Evolutionary conservation across 1,140 invertebrate genomes (phyloP).

Genomic region (Helicoverpa armigera): DNA sequence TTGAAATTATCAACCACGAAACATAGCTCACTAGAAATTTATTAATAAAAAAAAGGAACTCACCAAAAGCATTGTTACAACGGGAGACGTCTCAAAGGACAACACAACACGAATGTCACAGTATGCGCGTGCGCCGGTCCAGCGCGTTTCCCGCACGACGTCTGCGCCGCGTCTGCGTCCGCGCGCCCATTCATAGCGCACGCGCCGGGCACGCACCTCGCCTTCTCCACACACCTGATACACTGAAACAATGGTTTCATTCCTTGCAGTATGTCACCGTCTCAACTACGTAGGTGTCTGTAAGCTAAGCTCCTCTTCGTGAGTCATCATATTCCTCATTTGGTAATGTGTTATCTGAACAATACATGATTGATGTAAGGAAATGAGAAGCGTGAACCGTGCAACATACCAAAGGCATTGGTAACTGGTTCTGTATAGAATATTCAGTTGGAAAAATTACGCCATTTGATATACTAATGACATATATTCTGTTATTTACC

Average conservation of each 20-base stretch:
- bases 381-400: too few relatives aligned
- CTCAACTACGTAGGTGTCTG: too few relatives aligned
- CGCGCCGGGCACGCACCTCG: constrained; percentile 19
- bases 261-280: too few relatives aligned
- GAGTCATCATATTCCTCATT: too few relatives aligned
- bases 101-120: constrained; percentile 54
- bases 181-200: constrained; percentile 60
- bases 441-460: too few relatives aligned
- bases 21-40: background rate
- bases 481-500: background rate
- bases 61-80: constrained; percentile 43
- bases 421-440: too few relatives aligned
- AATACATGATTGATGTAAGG: too few relatives aligned
- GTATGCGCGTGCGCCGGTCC: constrained; percentile 44
- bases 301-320: too few relatives aligned
- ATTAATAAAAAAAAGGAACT: constrained; percentile 22
- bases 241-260: background rate
- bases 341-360: too few relatives aligned
- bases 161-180: constrained; percentile 72
- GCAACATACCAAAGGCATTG: too few relatives aligned
- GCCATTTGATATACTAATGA: too few relatives aligned
- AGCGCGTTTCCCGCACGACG: constrained; percentile 69
- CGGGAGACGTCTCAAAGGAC: background rate
- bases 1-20: background rate
- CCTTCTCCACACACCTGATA: background rate